Evolutionary conservation across 2,113 vertebrate species (phyloP), one percentile per base, ranked within the genome.

Genomic region (Gymnocephalus cernua): DNA sequence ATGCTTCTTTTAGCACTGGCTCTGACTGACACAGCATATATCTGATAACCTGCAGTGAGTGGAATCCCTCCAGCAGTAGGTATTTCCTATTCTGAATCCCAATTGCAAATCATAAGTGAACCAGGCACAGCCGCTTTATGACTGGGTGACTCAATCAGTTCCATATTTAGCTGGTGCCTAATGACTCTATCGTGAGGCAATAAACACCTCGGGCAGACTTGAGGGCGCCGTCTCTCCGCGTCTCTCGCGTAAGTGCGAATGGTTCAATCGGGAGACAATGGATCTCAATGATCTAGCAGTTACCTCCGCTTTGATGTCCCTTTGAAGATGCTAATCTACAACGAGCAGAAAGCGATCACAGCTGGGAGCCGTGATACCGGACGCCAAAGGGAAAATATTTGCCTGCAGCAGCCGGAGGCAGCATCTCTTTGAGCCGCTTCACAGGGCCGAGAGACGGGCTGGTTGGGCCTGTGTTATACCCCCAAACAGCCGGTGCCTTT

Each of bases 241-340:
- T 82, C 83, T 94, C 78, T 77, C 82, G 67, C 50, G 69, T 27
- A 79, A 41, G 91, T 94, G 94, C 78, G 91, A 95, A 92, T 27
- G 53, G 69, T 81, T 85, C 88, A 44, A 75, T 62, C 70, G 65
- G 83, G 71, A 83, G 74, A 93, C 93, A 92, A 91, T 69, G 86
- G 88, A 91, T 88, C 77, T 63, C 88, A 86, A 89, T 94, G 88
- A 94, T 94, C 66, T 84, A 2, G 56, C 87, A 56, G 66, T 93
- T 92, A 89, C 69, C 18, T 58, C 58, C 4, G 59, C 94, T 95
- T 94, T 95, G 91, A 95, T 87, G 89, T 92, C 59, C 45, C 77
- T 91, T 91, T 92, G 87, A 91, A 89, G 87, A 89, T 86, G 91
- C 79, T 87, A 90, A 91, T 91, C 65, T 48, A 21, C 69, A 45